Conservation (phyloP, 2,113 vertebrate species). For the Tragelaphus imberbis region DNA sequence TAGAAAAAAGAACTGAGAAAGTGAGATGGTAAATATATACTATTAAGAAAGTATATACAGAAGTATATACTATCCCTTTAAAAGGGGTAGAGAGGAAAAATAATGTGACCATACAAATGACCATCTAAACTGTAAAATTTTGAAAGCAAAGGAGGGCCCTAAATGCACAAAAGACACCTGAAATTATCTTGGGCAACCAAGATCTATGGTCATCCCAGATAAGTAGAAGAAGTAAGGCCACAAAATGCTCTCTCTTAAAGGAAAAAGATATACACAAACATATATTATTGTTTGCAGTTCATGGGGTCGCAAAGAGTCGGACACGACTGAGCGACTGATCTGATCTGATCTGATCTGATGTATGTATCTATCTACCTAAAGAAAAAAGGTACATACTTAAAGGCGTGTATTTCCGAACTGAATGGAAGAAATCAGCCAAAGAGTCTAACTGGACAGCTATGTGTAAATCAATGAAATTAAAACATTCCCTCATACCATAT, state of each 20-base stretch:
- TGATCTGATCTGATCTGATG: too few species aligned
- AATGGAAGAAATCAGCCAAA: not conserved
- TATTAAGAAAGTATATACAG: not conserved
- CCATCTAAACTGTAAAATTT: not conserved
- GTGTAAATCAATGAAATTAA: not conserved
- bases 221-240: not conserved
- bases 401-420: not conserved
- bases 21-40: not conserved
- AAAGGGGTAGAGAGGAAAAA: not conserved
- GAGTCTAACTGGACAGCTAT: not conserved
- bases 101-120: not conserved
- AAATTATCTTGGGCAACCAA: slow-evolving; percentile 1
- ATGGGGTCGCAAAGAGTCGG: too few species aligned
- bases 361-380: not conserved
- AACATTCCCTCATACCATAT: not conserved
- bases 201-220: not conserved
- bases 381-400: not conserved
- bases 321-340: too few species aligned
- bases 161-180: not conserved
- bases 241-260: not conserved
- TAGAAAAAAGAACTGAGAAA: not conserved
- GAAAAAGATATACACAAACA: not conserved
- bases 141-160: not conserved
- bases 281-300: too few species aligned
- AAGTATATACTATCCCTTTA: not conserved